Evolutionary conservation across 2,888 invertebrate genomes (phyloP).

Genomic region (Nephrotoma appendiculata): DNA sequence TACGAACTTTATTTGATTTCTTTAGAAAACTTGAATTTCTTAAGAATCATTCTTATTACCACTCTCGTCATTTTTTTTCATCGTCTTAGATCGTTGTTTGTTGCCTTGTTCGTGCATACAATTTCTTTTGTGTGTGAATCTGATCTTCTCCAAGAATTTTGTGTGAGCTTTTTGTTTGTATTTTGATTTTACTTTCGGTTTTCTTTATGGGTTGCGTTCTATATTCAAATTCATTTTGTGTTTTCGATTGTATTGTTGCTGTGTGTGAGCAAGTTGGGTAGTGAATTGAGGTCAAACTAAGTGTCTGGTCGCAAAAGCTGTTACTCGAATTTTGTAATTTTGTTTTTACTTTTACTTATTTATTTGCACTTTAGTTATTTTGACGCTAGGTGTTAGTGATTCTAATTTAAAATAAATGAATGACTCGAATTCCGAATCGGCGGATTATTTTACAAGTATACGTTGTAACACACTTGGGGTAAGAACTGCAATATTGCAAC

Average conservation of each 20-base stretch:
- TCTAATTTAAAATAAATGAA: no score
- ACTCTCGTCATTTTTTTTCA: not conserved
- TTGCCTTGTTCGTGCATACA: not conserved
- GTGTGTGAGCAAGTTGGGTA: not conserved
- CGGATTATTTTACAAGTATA: no score
- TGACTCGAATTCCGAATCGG: no score
- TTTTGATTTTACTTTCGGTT: not conserved
- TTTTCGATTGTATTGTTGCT: not conserved
- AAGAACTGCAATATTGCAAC: no score
- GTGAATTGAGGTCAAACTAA: not conserved
- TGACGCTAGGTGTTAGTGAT: no score
- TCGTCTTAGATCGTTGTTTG: not conserved
- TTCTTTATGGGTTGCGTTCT: not conserved
- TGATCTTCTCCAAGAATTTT: not conserved
- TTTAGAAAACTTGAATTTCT: not conserved
- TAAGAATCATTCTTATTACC: not conserved
- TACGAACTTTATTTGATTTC: not conserved
- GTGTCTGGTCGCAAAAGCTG: not conserved
- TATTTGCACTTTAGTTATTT: no score
- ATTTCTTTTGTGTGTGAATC: not conserved
- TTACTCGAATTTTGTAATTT: not conserved
- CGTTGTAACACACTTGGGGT: no score
- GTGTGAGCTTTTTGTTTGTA: not conserved
- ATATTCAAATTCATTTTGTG: not conserved
- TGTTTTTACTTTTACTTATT: not conserved